Base-by-base conservation (phyloP, 2,797 vertebrate genomes). In the Peromyscus melanophrys region DNA sequence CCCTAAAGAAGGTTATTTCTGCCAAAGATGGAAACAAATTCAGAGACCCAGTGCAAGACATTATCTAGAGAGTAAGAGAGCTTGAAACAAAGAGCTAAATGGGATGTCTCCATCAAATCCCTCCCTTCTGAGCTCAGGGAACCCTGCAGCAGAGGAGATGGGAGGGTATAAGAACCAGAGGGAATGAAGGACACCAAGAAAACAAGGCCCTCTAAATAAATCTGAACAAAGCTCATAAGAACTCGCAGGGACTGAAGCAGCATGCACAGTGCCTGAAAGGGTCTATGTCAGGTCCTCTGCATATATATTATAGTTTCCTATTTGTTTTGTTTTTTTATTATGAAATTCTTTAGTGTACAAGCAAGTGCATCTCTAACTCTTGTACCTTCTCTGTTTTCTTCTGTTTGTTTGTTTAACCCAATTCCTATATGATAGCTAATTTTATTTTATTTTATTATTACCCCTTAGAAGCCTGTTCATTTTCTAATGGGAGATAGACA, bases 21-120 rank as follows among this genome's bases (percentile, higher is more conserved):
- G 16, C 7, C 19, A 29, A 49, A 52, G 16, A 76, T 76, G 5
- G 43, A 12, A 76, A 29, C 25, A 52, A 11, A 19, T 78, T 19
- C 16, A 11, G 27, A 78, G 46, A 78, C 4, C 1, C 8, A 52
- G 29, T 6, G 0, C 29, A 8, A 80, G 77, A n/a, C 49, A n/a
- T 21, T 80, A 23, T 0, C 0, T 49, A n/a, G 77, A 55, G 49
- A n/a, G 17, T n/a, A 19, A n/a, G 10, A 34, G 29, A n/a, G 9
- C 0, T 6, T 55, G 8, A 10, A 80, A 55, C 0, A 3, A 19
- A 55, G 17, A 1, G 1, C 31, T 80, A 13, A 55, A 34, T 6
- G 19, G 31, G 7, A n/a, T 55, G 49, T 34, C 17, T 34, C 76
- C 4, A 5, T 13, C 31, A 55, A 55, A 55, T 6, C 17, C 31